Evolutionary conservation across 2,888 invertebrate genomes (phyloP).

Genomic region (Altica lythri): DNA sequence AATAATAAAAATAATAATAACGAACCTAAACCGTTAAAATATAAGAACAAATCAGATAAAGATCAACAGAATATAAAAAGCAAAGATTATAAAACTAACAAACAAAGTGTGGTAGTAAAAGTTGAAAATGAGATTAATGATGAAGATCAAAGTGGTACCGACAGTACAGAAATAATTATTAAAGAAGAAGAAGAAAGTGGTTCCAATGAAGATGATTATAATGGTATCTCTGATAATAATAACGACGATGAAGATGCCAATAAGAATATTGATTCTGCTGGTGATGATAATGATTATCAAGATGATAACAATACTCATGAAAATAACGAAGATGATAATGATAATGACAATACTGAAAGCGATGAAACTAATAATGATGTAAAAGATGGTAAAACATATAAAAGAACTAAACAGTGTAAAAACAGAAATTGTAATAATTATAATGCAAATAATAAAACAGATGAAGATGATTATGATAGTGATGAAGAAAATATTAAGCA

Average conservation of each 20-base stretch:
- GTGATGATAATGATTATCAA: conserved; percentile 24
- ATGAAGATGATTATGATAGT: conserved; percentile 31
- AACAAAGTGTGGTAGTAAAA: background rate
- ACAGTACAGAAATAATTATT: conserved; percentile 16
- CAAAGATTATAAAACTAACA: background rate
- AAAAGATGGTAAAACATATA: conserved; percentile 14
- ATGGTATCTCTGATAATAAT: conserved; percentile 9
- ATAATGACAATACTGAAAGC: conserved; percentile 1
- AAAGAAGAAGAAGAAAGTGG: conserved; percentile 4
- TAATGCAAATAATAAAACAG: conserved; percentile 9
- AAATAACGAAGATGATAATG: background rate
- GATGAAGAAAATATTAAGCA: conserved; percentile 30
- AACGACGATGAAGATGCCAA: conserved; percentile 26
- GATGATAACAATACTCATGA: conserved; percentile 24
- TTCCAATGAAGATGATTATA: conserved; percentile 10
- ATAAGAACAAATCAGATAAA: conserved; percentile 21
- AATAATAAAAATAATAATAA: background rate
- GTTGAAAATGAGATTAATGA: conserved; percentile 3
- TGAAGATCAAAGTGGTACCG: conserved; percentile 11
- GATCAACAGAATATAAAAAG: background rate
- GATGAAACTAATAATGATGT: conserved; percentile 19
- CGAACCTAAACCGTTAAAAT: background rate
- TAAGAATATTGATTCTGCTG: conserved; percentile 24
- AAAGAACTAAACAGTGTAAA: background rate
- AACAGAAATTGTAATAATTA: too few species aligned